Base-by-base conservation (phyloP, 2,888 invertebrate genomes). In the Tholera decimalis region DNA sequence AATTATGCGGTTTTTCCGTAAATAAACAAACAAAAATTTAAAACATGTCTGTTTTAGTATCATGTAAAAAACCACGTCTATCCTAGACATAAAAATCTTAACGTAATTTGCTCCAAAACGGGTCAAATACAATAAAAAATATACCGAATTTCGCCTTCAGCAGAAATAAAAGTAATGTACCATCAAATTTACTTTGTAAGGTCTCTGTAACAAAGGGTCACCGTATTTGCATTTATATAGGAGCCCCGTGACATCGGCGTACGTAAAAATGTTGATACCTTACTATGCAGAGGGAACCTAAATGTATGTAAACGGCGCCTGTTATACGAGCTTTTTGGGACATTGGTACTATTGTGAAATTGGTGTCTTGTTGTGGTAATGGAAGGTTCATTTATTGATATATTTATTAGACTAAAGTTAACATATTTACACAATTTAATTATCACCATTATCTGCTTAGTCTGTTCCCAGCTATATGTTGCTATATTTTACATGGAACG, bases 171-270 rank as follows among this genome's bases (percentile, higher is more conserved):
- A 64, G 75, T 78, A 80, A 83, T 60, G 68, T 76, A 63, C 59
- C 79, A 71, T 80, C 75, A 81, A 83, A 81, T 81, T 78, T 75
- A 66, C 81, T 80, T 77, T 65, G 73, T 59, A 64, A 68, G 64
- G 49, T 67, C 58, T 41, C 20, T 35, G 65, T 60, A 60, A 78
- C 81, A 78, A 68, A 84, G 85, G 88, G 88, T 89, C 88, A 82
- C 82, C 61, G 47, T 61, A 88, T 88, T 88, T 86, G 89, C 88
- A 88, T 88, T 85, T 89, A 88, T 87, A 88, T 88, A 81, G 86
- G 73, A 80, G 80, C 79, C 85, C 67, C 73, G 77, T 77, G 73
- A 73, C 73, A 66, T 57, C 63, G 71, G 56, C 56, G 66, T n/a
- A 13, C 37, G 64, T 43, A 71, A 62, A 56, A 71, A 62, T 70